Evolutionary conservation across 1,140 invertebrate species (phyloP).

Genomic region (Meloidogyne floridensis): DNA sequence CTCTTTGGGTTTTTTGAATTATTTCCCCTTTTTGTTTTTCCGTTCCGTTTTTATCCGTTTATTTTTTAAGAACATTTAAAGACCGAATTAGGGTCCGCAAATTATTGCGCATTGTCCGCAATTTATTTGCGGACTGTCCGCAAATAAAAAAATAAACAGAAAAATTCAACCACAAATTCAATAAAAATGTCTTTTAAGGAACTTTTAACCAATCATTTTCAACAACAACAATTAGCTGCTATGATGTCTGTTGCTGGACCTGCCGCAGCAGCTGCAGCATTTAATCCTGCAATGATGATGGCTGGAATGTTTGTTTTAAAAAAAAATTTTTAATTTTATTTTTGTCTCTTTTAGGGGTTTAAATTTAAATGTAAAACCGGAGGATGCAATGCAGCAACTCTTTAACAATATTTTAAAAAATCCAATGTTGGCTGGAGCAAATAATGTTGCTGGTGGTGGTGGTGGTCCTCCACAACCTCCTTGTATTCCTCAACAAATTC

Average conservation of each 20-base stretch:
- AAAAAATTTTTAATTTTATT: neutral
- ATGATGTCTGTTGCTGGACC: slow-evolving; percentile 52
- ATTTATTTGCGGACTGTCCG: no score
- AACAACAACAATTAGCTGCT: slow-evolving; percentile 49
- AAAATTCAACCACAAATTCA: slow-evolving; percentile 73
- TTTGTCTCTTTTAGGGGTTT: slow-evolving; percentile 13
- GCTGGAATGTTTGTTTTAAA: slow-evolving; percentile 18
- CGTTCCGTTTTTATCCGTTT: no score
- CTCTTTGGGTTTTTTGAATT: no score
- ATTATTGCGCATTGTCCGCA: no score
- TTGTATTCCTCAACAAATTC: neutral
- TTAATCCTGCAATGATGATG: slow-evolving; percentile 37
- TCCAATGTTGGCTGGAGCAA: slow-evolving; percentile 31
- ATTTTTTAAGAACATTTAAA: no score
- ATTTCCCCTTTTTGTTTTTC: no score
- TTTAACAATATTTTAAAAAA: slow-evolving; percentile 36
- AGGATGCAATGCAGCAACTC: slow-evolving; percentile 50
- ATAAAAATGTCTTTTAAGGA: slow-evolving; percentile 68
- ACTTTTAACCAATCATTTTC: slow-evolving; percentile 65
- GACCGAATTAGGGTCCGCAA: no score
- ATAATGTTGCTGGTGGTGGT: slow-evolving; percentile 13
- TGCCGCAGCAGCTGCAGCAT: slow-evolving; percentile 41
- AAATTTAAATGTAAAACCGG: slow-evolving; percentile 24
- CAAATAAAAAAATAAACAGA: no score
- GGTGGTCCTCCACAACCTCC: neutral